A percentile compares a stretch with the other conserved stretches of the same genome.
Evolutionary conservation across 2,888 invertebrate species (phyloP).

Genomic region (Lutraria lutraria): DNA sequence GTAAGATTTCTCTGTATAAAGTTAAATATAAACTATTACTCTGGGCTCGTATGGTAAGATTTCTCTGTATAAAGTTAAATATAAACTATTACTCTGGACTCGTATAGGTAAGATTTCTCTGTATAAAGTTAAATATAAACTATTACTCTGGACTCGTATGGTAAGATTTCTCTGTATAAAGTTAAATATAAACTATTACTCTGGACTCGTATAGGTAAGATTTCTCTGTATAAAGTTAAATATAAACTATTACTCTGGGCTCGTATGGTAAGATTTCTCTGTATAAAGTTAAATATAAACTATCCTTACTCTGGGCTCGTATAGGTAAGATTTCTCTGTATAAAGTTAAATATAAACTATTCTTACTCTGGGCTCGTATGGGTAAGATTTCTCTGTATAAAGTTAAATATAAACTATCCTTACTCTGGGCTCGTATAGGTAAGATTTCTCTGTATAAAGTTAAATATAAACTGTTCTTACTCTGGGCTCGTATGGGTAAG

Average conservation of each 20-base stretch:
- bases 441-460: slow-evolving; percentile 95
- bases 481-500: slow-evolving; percentile 91
- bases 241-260: slow-evolving; percentile 67
- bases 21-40: slow-evolving; percentile 53
- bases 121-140: slow-evolving; percentile 90
- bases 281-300: slow-evolving; percentile 90
- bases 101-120: slow-evolving; percentile 94
- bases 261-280: slow-evolving; percentile 93
- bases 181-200: slow-evolving; percentile 53
- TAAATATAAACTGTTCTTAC: slow-evolving; percentile 52
- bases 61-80: slow-evolving; percentile 93
- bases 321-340: slow-evolving; percentile 95
- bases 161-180: slow-evolving; percentile 95
- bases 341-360: slow-evolving; percentile 89
- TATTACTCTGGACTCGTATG: slow-evolving; percentile 89
- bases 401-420: slow-evolving; percentile 85
- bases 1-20: slow-evolving; percentile 95
- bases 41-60: slow-evolving; percentile 91
- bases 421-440: slow-evolving; percentile 90
- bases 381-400: slow-evolving; percentile 95
- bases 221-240: slow-evolving; percentile 93
- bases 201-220: slow-evolving; percentile 92
- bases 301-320: slow-evolving; percentile 86
- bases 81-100: slow-evolving; percentile 67
- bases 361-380: slow-evolving; percentile 89